Evolutionary conservation across 23 tunicate genomes (phyloP), one percentile per base, ranked within the genome.

Genomic region (Aplidium turbinatum): DNA sequence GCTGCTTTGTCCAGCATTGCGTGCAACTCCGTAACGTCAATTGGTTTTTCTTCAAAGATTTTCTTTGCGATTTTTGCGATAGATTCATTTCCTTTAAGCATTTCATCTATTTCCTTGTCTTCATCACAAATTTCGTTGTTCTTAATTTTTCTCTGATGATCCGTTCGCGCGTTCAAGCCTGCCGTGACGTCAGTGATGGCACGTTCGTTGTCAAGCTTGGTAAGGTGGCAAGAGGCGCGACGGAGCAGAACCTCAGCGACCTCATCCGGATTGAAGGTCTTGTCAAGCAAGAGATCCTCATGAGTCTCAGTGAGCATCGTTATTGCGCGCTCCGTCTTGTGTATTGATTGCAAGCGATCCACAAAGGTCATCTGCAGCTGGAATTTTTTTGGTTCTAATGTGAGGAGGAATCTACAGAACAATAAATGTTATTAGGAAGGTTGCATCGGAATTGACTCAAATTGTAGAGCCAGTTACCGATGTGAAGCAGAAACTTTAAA

Each of bases 301-400:
- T 73, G n/a, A n/a, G 55, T 48, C 38, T 88, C 87, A 26, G 66
- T 76, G 35, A 88, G 68, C 53, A 69, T 76, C 13, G 87, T 53
- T 33, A 76, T 48, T 28, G 96, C 96, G 36, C 76, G 83, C 19
- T 88, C 87, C 4, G 33, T 54, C 38, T 68, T 75, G 38, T 75
- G 76, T 68, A 58, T 50, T n/a, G 75, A 64, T 56, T 70, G 76
- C 18, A 88, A 60, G 35, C 87, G 69, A 25, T 57, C 76, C 5
- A 75, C 83, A 71, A 67, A 88, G 2, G 96, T 81, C 96, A 88
- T 88, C 63, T 88, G 96, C 38, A 88, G 64, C 9, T 35, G 31
- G 54, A 88, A 88, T 39, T 88, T 61, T 22, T 81, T 77, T 0
- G 87, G 79, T 27, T 81, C 87, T 71, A 88, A 73, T 0, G 87